A percentile compares a stretch with the other conserved stretches of the same genome.
These are phyloP conservation scores for Camponotus floridanus DNA, from an alignment of 1,140 invertebrate species.

Conservation along the genomic window DNA sequence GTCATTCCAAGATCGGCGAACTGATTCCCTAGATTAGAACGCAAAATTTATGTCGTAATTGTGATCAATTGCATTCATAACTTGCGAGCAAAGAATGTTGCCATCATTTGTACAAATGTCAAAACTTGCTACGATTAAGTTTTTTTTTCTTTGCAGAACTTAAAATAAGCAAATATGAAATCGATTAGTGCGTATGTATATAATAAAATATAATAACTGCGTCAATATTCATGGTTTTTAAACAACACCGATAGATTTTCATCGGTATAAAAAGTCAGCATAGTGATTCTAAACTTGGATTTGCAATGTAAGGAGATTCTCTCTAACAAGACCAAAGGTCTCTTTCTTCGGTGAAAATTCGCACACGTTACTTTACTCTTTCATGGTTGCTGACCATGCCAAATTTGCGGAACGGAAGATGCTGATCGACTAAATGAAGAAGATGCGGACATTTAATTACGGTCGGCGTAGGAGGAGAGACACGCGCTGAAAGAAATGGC, in stretches of 20 bases:
- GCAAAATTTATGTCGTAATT: slow-evolving; percentile 34
- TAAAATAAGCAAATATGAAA: not conserved
- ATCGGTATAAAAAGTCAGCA: not conserved
- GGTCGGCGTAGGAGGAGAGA: slow-evolving; percentile 57
- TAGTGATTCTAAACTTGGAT: not conserved
- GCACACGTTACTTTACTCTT: not conserved
- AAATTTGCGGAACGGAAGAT: slow-evolving; percentile 51
- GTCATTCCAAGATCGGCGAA: slow-evolving; percentile 44
- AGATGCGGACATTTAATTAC: slow-evolving; percentile 62
- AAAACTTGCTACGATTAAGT: not conserved
- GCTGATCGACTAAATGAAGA: slow-evolving; percentile 62
- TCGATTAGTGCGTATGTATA: not conserved
- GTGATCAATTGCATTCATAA: slow-evolving; percentile 33
- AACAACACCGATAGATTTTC: not conserved
- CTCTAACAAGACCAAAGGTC: not conserved
- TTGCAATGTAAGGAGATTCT: not conserved
- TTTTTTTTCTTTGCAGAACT: not conserved
- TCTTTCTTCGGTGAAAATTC: not conserved
- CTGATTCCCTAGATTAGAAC: slow-evolving; percentile 60
- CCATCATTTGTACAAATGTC: not conserved
- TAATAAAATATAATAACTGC: not conserved
- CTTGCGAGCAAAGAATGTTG: slow-evolving; percentile 8
- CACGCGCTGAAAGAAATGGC: slow-evolving; percentile 7
- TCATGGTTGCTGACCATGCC: slow-evolving; percentile 32
- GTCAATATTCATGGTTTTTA: not conserved